Conservation (phyloP, 2,113 vertebrate genomes). For the Anhinga anhinga region DNA sequence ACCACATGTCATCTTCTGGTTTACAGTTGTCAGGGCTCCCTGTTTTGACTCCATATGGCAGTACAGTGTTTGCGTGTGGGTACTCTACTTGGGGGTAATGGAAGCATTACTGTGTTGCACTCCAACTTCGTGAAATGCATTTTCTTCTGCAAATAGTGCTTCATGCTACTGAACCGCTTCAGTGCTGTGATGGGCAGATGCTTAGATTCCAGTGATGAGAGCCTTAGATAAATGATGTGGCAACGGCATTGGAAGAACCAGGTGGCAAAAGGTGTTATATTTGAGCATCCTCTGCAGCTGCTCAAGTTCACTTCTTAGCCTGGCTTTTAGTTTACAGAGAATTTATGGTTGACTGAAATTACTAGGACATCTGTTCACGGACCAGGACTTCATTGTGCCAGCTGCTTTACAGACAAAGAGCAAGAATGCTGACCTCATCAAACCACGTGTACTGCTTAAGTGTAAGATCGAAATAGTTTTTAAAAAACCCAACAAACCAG, state of each 20-base stretch:
- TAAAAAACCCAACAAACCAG: background rate
- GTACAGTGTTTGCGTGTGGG: background rate
- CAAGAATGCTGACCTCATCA: background rate
- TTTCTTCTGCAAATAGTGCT: background rate
- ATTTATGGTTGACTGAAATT: background rate
- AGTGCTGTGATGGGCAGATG: background rate
- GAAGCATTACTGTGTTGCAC: no score
- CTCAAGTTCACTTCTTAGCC: background rate
- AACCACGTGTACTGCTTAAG: background rate
- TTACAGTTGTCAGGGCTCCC: background rate
- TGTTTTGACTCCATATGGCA: accelerated
- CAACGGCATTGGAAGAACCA: background rate
- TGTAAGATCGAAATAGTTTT: background rate
- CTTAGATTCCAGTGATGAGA: background rate
- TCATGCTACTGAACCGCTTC: background rate
- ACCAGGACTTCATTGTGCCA: background rate
- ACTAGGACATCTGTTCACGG: background rate
- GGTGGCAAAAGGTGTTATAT: background rate
- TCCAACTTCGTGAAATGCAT: background rate
- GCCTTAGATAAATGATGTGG: background rate
- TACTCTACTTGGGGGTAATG: background rate
- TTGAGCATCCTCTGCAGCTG: background rate
- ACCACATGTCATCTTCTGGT: background rate
- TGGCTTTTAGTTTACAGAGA: background rate
- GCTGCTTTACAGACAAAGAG: background rate